Evolutionary conservation across 2,797 vertebrate species (phyloP).

Genomic region (Astyanax mexicanus): DNA sequence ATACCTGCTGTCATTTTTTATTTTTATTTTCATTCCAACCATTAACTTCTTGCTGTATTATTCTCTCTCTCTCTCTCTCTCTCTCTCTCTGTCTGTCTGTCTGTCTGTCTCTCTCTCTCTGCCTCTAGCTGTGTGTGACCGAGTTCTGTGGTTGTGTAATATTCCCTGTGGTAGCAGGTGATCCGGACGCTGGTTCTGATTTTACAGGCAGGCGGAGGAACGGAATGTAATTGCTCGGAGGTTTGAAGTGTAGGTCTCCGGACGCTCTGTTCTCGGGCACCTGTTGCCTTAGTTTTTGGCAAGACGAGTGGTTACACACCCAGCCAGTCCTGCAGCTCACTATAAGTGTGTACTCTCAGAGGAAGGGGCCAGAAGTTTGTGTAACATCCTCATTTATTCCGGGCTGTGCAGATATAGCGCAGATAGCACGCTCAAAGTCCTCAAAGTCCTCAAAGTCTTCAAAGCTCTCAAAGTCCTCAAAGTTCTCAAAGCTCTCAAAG

Average conservation of each 20-base stretch:
- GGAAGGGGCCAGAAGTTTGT: not conserved
- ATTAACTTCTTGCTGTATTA: too few species aligned
- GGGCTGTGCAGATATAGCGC: not conserved
- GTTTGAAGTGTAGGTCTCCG: not conserved
- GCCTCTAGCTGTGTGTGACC: conserved; percentile 35
- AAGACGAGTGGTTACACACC: not conserved
- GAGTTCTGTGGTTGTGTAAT: conserved; percentile 44
- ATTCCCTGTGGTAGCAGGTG: conserved; percentile 32
- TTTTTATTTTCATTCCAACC: too few species aligned
- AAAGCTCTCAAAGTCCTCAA: too few species aligned
- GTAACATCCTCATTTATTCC: conserved; percentile 15
- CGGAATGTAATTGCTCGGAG: conserved; percentile 1
- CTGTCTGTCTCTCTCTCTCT: conserved; percentile 5
- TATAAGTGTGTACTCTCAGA: not conserved
- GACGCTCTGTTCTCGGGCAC: not conserved
- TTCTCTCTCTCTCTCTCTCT: not conserved
- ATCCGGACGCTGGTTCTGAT: conserved; percentile 28
- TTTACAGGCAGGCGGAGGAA: conserved; percentile 14
- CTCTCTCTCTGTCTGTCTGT: not conserved
- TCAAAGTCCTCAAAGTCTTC: too few species aligned
- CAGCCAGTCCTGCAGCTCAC: conserved; percentile 4
- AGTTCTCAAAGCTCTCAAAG: too few species aligned
- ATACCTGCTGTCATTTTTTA: too few species aligned
- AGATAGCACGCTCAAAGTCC: not conserved
- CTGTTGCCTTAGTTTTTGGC: not conserved